Evolutionary conservation across 1,140 invertebrate genomes (phyloP), one percentile per base, ranked within the genome.

Genomic region (Zaprionus nigranus): DNA sequence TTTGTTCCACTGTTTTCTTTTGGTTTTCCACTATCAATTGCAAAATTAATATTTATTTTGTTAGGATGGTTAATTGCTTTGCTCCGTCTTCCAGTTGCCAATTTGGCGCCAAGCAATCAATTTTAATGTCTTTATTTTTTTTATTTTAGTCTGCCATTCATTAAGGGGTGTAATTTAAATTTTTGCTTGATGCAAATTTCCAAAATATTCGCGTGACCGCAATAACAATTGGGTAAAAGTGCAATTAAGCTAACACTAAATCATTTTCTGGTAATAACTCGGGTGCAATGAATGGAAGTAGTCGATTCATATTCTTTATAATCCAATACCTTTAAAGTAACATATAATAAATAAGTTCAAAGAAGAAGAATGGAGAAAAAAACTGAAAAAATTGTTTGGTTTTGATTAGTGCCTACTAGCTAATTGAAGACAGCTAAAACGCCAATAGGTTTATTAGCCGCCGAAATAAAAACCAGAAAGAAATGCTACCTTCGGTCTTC

Each of bases 151-250:
- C 36, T 40, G 61, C 20, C 80, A 34, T 57, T 38, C 38, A 17
- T 22, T 5, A 59, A 53, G 36, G 76, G 74, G 70, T 57, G 75
- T 61, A 66, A 87, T 87, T 90, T 88, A 87, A 88, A 87, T 87
- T 81, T 62, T 75, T 90, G 53, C 78, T 46, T 78, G 69, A 78
- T 87, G 83, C 69, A 80, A 73, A 84, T 81, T 65, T 24, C 34
- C 22, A n/a, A 58, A 22, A 22, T 24, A 53, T 40, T 60, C n/a
- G 7, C 63, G 63, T 66, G 36, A 6, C 20, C 40, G 20, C 24
- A 59, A 57, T 74, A 36, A 51, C 17, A 62, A 54, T 20, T 43
- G 56, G 34, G 75, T 74, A 84, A 88, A 87, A 81, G 71, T 81
- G 76, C 71, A 73, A 84, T 78, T 88, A 75, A 38, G 57, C 30